Evolutionary conservation across 2,113 vertebrate species (phyloP), one percentile per base, ranked within the genome.

Genomic region (Muscicapa adusta): DNA sequence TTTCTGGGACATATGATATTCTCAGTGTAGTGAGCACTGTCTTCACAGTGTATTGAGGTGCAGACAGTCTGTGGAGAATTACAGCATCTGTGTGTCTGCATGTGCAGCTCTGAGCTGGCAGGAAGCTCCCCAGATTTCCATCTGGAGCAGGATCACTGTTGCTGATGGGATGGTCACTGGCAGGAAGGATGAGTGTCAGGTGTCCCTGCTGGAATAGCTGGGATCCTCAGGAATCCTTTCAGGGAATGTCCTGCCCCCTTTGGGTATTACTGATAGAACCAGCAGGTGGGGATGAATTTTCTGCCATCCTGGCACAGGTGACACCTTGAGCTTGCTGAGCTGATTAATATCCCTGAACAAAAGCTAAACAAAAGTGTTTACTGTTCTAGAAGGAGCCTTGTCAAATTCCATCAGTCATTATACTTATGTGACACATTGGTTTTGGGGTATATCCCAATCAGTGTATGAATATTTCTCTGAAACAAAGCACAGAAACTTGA

Each of bases 301-400:
- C 70, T 68, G 91, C 53, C 53, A 18, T 78, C 68, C 56, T 88
- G 81, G 47, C 63, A 48, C 81, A 94, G 91, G 89, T 91, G 84
- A 78, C 74, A 50, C 0, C 0, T 60, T 71, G 86, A 72, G 33
- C 81, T 84, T 86, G 54, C 61, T 58, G 54, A 86, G 51, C 66
- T 93, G 84, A 93, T 96, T 88, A 88, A 91, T 88, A 84, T 45
- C 42, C 33, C 72, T 82, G 85, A 96, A 85, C 57, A 91, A 93
- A 84, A 67, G n/a, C n/a, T n/a, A n/a, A n/a, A n/a, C n/a, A n/a
- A n/a, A n/a, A n/a, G 61, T 93, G 83, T 90, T 94, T 91, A 84
- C 86, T 74, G 26, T 68, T 88, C 70, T 91, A 88, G 86, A 81
- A 93, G 31, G 79, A 93, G 77, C 34, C 72, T 82, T 89, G 82